Evolutionary conservation across 2,888 invertebrate species (phyloP).

Genomic region (Cephalotes varians): DNA sequence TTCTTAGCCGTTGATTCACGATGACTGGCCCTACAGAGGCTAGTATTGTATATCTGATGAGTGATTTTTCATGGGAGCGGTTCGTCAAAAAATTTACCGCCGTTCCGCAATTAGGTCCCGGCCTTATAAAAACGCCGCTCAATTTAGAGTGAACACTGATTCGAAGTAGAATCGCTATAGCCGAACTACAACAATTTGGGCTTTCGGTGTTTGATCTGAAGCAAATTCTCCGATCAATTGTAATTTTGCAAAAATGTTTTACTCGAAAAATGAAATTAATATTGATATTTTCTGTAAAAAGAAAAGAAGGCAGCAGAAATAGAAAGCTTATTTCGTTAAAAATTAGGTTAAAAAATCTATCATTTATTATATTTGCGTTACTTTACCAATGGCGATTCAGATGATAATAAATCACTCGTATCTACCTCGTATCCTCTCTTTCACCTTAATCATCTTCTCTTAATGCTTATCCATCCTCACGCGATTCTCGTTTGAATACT

Average conservation of each 20-base stretch:
- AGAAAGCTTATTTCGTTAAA: not conserved
- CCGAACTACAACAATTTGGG: not conserved
- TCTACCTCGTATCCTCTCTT: conserved; percentile 18
- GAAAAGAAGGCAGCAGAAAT: not conserved
- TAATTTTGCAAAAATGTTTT: not conserved
- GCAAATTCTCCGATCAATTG: not conserved
- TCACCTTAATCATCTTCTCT: conserved; percentile 4
- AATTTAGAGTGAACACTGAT: conserved; percentile 18
- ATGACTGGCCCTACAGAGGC: conserved; percentile 72
- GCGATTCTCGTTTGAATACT: conserved; percentile 40
- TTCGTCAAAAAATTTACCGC: conserved; percentile 61
- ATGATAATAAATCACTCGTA: conserved; percentile 30
- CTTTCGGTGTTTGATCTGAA: not conserved
- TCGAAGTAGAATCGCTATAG: conserved; percentile 21
- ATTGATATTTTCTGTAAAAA: not conserved
- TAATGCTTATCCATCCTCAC: conserved; percentile 39
- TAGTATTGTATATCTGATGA: conserved; percentile 68
- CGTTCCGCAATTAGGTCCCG: conserved; percentile 51
- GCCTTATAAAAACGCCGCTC: conserved; percentile 42
- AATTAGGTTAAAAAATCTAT: not conserved
- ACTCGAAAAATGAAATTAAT: not conserved
- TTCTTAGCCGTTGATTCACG: conserved; percentile 70
- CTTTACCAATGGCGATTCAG: conserved; percentile 16
- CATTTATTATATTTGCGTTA: conserved; percentile 29
- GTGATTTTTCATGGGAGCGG: conserved; percentile 73